Percentiles rank a stretch among this genome's conserved stretches.
These are phyloP conservation scores for Notolepis coatsorum DNA, from an alignment of 2,797 vertebrate genomes.

Conservation along the genomic window DNA sequence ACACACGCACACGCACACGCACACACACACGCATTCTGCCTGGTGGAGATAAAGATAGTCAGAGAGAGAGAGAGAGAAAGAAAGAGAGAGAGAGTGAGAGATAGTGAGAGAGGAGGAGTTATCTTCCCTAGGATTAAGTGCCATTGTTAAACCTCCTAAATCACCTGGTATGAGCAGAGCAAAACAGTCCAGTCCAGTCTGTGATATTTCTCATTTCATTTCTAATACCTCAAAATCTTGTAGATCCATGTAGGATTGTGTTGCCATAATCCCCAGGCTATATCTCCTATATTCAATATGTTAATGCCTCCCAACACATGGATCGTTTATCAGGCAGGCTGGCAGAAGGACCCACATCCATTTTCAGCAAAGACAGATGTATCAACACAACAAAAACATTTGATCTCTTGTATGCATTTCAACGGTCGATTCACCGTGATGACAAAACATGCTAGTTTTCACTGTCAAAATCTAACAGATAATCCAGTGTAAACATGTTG, in stretches of 20 bases:
- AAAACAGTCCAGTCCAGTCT: slow-evolving; percentile 49
- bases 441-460: slow-evolving; percentile 33
- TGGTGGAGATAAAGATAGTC: no score
- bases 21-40: no score
- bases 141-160: slow-evolving; percentile 69
- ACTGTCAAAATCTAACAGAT: slow-evolving; percentile 5
- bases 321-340: slow-evolving; percentile 67
- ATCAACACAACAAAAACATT: slow-evolving; percentile 70
- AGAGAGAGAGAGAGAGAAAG: no score
- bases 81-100: slow-evolving; percentile 7
- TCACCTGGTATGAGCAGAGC: slow-evolving; percentile 59
- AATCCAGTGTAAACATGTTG: slow-evolving; percentile 18
- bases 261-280: slow-evolving; percentile 73
- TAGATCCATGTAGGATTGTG: slow-evolving; percentile 64
- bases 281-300: slow-evolving; percentile 74
- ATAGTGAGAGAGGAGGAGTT: slow-evolving; percentile 42
- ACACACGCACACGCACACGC: no score
- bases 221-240: slow-evolving; percentile 68
- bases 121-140: slow-evolving; percentile 56
- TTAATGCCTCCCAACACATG: slow-evolving; percentile 67
- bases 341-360: slow-evolving; percentile 57
- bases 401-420: slow-evolving; percentile 57
- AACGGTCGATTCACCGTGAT: slow-evolving; percentile 36
- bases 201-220: slow-evolving; percentile 68
- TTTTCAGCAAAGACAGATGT: slow-evolving; percentile 71